Evolutionary conservation across 2,888 invertebrate genomes (phyloP), one percentile per base, ranked within the genome.

Genomic region (Parnassius apollo): DNA sequence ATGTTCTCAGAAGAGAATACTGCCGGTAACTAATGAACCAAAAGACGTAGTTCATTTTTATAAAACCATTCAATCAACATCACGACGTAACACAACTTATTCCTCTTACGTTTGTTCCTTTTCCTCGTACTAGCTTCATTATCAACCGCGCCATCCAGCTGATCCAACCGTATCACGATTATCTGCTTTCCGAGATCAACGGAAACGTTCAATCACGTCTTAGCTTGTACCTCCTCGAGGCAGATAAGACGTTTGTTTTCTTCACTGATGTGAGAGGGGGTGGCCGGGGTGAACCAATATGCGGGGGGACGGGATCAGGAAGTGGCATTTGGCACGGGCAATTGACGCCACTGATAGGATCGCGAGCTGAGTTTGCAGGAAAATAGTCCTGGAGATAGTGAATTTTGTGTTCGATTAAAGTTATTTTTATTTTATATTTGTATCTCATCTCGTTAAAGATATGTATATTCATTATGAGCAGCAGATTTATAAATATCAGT

Each of bases 281-380:
- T 68, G 71, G 68, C 74, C 65, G 67, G 66, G 67, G 67, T 68
- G 73, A 70, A 71, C 66, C 72, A 73, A 65, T 68, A 66, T 66
- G 66, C 69, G 73, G 71, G 72, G 67, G 72, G 67, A 69, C 72
- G 72, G 75, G 64, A 75, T 75, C 72, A 74, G 86, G 83, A 86
- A 86, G 89, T 87, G 87, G 88, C 88, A 87, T 91, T 90, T 91
- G 92, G 92, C 92, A 92, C 92, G 91, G 88, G 92, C 92, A 91
- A 92, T 92, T 92, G 92, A 91, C 90, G 90, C 81, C 82, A 77
- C 85, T 92, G 92, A 92, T 92, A 92, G 90, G 84, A 92, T 92
- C 92, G 86, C 78, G 78, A 83, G 90, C 91, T 91, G 90, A 90
- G 81, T 81, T 83, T 80, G 91, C 91, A 88, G 80, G 82, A 81